Conservation (phyloP, 1,140 invertebrate genomes). For the Oncopodura yosiiana region DNA sequence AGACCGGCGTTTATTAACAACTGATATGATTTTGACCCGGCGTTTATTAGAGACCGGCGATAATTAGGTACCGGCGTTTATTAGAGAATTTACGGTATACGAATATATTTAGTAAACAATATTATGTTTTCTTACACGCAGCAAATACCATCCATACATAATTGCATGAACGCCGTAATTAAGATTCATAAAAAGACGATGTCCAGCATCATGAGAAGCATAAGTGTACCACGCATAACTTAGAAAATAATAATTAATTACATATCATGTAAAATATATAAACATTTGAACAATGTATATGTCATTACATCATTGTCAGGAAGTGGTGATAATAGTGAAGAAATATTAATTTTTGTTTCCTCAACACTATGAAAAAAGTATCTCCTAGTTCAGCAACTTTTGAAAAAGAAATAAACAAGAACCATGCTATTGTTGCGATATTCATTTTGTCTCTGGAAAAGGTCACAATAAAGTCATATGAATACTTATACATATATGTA, state of each 20-base stretch:
- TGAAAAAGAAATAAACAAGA: slow-evolving; percentile 13
- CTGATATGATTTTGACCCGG: too few species aligned
- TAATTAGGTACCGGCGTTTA: too few species aligned
- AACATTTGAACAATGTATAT: too few species aligned
- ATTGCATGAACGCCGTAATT: neutral
- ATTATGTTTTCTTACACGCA: too few species aligned
- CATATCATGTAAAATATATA: too few species aligned
- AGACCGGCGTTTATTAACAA: too few species aligned
- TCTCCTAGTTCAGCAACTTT: slow-evolving; percentile 28
- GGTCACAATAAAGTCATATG: neutral
- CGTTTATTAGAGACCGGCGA: too few species aligned
- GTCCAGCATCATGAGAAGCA: slow-evolving; percentile 8
- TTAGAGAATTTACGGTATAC: too few species aligned
- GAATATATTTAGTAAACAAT: too few species aligned
- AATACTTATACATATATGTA: neutral
- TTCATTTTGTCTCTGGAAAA: slow-evolving; percentile 18
- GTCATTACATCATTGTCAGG: too few species aligned
- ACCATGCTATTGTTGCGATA: slow-evolving; percentile 23
- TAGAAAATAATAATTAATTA: too few species aligned
- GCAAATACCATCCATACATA: slow-evolving; percentile 21
- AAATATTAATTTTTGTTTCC: slow-evolving; percentile 28
- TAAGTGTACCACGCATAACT: neutral
- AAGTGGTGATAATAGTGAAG: too few species aligned
- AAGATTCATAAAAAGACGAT: neutral
- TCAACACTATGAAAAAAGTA: slow-evolving; percentile 25